A percentile compares a stretch with the other conserved stretches of the same genome.
Evolutionary conservation across 92 coral and sea anemone species (phyloP).

Genomic region (Pocillopora grandis): DNA sequence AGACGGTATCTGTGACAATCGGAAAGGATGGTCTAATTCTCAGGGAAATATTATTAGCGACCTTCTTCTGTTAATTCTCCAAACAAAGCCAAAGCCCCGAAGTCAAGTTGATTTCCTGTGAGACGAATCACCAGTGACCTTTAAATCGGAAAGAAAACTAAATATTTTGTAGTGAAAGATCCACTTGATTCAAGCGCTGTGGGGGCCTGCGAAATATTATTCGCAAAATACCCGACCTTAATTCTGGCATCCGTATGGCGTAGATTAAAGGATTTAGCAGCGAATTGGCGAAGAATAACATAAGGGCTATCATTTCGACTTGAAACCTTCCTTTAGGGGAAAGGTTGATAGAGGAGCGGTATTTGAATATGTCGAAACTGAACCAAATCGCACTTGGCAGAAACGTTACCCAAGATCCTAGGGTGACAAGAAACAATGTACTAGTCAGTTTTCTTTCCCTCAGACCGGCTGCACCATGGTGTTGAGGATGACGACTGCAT

Average conservation of each 20-base stretch:
- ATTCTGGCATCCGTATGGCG: not conserved
- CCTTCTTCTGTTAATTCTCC: no score
- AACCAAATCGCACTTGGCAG: not conserved
- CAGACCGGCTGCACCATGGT: not conserved
- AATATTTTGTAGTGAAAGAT: not conserved
- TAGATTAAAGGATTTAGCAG: constrained; percentile 11
- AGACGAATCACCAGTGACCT: no score
- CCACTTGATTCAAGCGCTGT: no score
- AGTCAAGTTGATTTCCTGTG: no score
- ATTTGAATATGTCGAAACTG: not conserved
- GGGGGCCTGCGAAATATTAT: not conserved
- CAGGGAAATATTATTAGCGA: no score
- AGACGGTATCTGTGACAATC: no score
- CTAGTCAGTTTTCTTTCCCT: constrained; percentile 17
- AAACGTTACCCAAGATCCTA: not conserved
- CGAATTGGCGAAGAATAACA: constrained; percentile 18
- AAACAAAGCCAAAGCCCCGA: no score
- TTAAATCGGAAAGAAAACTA: no score
- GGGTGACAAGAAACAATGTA: not conserved
- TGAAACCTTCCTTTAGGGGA: not conserved
- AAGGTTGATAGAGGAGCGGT: not conserved
- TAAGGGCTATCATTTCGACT: not conserved
- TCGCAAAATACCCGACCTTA: not conserved
- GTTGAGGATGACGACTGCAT: not conserved
- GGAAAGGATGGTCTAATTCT: no score